Evolutionary conservation across 1,140 invertebrate species (phyloP).

Genomic region (Drosophila cardini): DNA sequence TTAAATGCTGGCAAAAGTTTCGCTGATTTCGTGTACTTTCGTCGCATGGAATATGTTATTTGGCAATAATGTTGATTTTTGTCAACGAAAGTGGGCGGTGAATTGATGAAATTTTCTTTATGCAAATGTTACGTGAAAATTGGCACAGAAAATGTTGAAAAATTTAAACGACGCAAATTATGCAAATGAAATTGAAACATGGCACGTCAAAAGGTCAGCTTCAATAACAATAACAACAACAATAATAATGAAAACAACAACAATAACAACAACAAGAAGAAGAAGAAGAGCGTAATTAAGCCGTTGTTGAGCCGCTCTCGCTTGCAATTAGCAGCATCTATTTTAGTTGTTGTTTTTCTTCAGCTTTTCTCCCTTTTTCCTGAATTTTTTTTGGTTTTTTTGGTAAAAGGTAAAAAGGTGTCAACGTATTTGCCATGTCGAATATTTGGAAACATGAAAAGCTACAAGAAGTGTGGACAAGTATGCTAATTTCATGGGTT

Average conservation of each 20-base stretch:
- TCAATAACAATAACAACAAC: slow-evolving; percentile 46
- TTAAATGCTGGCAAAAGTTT: slow-evolving; percentile 50
- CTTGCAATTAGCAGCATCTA: slow-evolving; percentile 70
- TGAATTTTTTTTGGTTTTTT: slow-evolving; percentile 13
- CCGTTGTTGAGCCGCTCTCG: slow-evolving; percentile 69
- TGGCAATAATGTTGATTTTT: not conserved
- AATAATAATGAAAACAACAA: slow-evolving; percentile 19
- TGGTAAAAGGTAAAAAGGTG: slow-evolving; percentile 51
- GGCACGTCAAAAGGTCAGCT: slow-evolving; percentile 62
- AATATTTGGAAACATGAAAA: slow-evolving; percentile 61
- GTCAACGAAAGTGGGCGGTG: not conserved
- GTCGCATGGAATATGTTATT: slow-evolving; percentile 9
- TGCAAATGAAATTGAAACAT: slow-evolving; percentile 65
- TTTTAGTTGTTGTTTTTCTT: slow-evolving; percentile 28
- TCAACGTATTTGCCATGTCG: slow-evolving; percentile 72
- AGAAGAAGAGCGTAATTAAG: slow-evolving; percentile 68
- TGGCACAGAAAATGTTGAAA: slow-evolving; percentile 50
- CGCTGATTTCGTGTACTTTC: slow-evolving; percentile 16
- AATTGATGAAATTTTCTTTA: slow-evolving; percentile 49
- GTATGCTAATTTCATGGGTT: slow-evolving; percentile 73
- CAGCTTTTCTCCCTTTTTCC: slow-evolving; percentile 11
- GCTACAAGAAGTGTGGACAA: slow-evolving; percentile 50
- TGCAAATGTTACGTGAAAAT: slow-evolving; percentile 65
- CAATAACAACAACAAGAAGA: slow-evolving; percentile 41
- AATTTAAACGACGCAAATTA: slow-evolving; percentile 72